Base-by-base conservation (phyloP, 2,888 invertebrate species). In the Odontocerum albicorne region DNA sequence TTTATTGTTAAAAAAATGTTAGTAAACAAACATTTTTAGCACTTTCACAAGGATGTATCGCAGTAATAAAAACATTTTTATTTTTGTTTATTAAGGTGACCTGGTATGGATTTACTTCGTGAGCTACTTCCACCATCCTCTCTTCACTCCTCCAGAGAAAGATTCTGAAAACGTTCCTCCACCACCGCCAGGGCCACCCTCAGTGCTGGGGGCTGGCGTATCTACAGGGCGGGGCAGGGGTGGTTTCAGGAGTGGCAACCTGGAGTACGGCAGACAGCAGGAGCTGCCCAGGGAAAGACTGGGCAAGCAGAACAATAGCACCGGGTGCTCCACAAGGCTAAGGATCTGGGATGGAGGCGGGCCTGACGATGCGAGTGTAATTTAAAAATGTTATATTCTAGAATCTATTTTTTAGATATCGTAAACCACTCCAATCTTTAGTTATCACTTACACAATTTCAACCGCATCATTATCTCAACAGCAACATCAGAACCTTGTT, bases 71-170 rank as follows among this genome's bases (percentile, higher is more conserved):
- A n/a, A n/a, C n/a, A 12, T 33, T 8, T 27, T n/a, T n/a, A n/a
- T n/a, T n/a, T n/a, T n/a, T n/a, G n/a, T 36, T 32, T 17, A 6
- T 16, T 27, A 65, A 77, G 82, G 86, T 45, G 92, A 92, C 69
- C 81, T 88, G 59, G 85, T 93, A 52, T 93, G 93, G 93, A 79
- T 92, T 63, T 92, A 90, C 72, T 92, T 92, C 70, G 85, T 90
- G 61, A 90, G 90, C 61, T 92, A 90, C 73, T 88, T 87, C 63
- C 88, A 91, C 64, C 83, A 90, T 66, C 88, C 89, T 60, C 74
- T 90, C 59, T 76, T 86, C 64, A 75, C 75, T 57, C 85, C 83
- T 59, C 78, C 80, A 56, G 82, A 82, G 66, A 76, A 80, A 12
- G 74, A 70, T 20, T 70, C 71, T 13, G 76, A 73, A 2, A 62